Evolutionary conservation across 2,888 invertebrate species (phyloP).

Genomic region (Drosophila cracens): DNA sequence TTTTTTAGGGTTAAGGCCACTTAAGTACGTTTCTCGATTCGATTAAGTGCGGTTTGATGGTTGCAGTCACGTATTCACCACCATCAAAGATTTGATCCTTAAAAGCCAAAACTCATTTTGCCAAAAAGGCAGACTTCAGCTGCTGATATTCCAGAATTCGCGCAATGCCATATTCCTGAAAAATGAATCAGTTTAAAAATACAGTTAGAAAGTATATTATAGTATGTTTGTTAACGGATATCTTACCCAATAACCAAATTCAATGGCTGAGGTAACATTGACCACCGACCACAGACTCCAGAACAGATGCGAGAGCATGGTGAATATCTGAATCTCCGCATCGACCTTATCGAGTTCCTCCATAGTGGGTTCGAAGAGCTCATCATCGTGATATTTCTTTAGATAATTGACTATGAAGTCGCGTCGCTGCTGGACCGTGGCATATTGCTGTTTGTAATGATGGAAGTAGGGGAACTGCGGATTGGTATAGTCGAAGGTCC

Average conservation of each 20-base stretch:
- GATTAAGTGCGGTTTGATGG: slow-evolving; percentile 56
- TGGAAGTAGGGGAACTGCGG: slow-evolving; percentile 91
- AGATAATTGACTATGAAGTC: slow-evolving; percentile 83
- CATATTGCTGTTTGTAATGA: slow-evolving; percentile 88
- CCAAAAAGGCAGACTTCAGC: slow-evolving; percentile 69
- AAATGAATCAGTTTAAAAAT: background rate
- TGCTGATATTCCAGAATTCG: slow-evolving; percentile 81
- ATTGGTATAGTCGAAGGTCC: slow-evolving; percentile 95
- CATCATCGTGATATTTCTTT: slow-evolving; percentile 76
- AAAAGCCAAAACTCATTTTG: slow-evolving; percentile 41
- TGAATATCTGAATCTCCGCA: slow-evolving; percentile 92
- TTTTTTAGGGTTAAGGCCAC: slow-evolving; percentile 59
- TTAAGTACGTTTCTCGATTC: slow-evolving; percentile 66
- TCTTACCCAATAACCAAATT: slow-evolving; percentile 96
- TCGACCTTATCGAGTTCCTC: slow-evolving; percentile 88
- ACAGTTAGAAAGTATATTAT: background rate
- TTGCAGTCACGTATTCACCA: slow-evolving; percentile 19
- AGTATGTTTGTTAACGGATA: no score
- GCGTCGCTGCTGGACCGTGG: slow-evolving; percentile 89
- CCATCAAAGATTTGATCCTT: slow-evolving; percentile 17
- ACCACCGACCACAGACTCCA: slow-evolving; percentile 97
- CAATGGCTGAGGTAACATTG: slow-evolving; percentile 94
- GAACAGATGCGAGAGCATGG: slow-evolving; percentile 95
- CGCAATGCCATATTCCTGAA: slow-evolving; percentile 82
- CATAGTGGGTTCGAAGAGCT: slow-evolving; percentile 84